A percentile compares a stretch with the other conserved stretches of the same genome.
phyloP scores from a whole-genome alignment of 2,113 vertebrate species.

The Trogon melanurus region DNA sequence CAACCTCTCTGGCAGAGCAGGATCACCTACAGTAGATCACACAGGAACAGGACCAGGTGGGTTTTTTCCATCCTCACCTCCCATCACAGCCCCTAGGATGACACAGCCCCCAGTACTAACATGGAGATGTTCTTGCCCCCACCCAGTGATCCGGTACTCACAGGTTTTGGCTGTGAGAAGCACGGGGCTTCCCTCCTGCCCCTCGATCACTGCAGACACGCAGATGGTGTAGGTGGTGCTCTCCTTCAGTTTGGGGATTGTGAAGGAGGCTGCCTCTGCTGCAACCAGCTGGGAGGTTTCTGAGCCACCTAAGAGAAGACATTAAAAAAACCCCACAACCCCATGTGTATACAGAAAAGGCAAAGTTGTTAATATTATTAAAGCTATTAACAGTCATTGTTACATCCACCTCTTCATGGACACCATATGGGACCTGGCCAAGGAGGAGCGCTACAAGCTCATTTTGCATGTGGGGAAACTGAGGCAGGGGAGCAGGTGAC shows the following conservation, averaged over 20 bases:
- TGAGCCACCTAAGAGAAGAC: conserved; percentile 71
- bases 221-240: conserved; percentile 83
- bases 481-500: fast-evolving
- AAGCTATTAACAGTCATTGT: too few relatives aligned
- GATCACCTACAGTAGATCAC: too few relatives aligned
- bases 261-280: conserved; percentile 68
- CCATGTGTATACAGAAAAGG: not conserved
- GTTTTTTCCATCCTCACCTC: not conserved
- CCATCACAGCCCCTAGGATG: not conserved
- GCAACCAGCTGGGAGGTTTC: conserved; percentile 75
- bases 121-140: not conserved
- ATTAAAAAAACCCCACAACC: not conserved
- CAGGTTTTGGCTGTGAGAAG: conserved; percentile 82
- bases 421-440: not conserved
- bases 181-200: conserved; percentile 74
- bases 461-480: not conserved
- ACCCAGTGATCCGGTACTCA: conserved; percentile 54
- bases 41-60: too few relatives aligned
- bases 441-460: not conserved
- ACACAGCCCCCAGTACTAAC: not conserved
- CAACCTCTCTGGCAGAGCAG: too few relatives aligned
- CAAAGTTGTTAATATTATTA: not conserved
- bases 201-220: conserved; percentile 72
- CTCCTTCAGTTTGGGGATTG: conserved; percentile 75
- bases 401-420: not conserved